Conservation (phyloP, 2,797 vertebrate species). For the Aeoliscus strigatus region DNA sequence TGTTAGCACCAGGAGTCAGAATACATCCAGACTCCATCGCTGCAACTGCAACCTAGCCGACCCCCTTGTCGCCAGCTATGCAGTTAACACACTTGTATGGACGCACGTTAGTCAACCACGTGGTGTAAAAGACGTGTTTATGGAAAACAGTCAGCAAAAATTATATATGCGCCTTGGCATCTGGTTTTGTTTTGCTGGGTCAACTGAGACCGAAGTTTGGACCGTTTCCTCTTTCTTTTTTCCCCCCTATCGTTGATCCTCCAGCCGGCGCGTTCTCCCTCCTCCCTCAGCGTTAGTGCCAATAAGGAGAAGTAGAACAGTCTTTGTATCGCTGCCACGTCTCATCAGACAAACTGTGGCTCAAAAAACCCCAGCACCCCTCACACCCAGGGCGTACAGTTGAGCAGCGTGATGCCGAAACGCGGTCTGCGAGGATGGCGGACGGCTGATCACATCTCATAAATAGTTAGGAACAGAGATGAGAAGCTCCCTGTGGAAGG, state of each 20-base stretch:
- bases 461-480: constrained; percentile 36
- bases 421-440: constrained; percentile 18
- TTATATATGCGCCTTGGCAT: too few relatives aligned
- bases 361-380: constrained; percentile 38
- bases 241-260: constrained; percentile 36
- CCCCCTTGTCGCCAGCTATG: too few relatives aligned
- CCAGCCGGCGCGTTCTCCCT: constrained; percentile 1
- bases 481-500: constrained; percentile 39
- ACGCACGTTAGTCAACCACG: too few relatives aligned
- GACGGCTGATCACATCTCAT: constrained; percentile 45
- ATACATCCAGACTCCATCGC: too few relatives aligned
- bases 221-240: constrained; percentile 8
- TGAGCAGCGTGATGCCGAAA: constrained; percentile 17
- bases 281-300: constrained; percentile 40
- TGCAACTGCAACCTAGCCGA: too few relatives aligned
- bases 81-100: too few relatives aligned
- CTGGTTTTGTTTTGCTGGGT: too few relatives aligned
- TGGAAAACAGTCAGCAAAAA: too few relatives aligned
- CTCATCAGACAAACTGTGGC: constrained; percentile 63
- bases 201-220: constrained; percentile 21
- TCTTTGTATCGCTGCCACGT: constrained; percentile 70
- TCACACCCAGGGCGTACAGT: constrained; percentile 4
- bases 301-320: constrained; percentile 68
- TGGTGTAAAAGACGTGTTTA: too few relatives aligned
- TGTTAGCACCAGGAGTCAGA: too few relatives aligned